phyloP scores from a whole-genome alignment of 1,140 invertebrate genomes.

The Helicoverpa zea region DNA sequence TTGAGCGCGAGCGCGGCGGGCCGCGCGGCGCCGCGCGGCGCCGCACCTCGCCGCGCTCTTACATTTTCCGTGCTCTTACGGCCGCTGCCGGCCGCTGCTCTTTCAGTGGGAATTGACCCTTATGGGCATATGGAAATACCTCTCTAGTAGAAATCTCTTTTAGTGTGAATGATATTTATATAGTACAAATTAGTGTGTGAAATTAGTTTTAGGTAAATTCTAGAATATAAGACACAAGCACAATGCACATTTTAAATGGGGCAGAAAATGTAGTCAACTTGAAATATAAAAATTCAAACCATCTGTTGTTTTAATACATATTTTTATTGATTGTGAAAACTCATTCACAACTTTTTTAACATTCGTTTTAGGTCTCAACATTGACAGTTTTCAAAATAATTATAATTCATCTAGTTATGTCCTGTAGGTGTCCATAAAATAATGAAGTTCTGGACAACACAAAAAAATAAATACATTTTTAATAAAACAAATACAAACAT shows the following conservation, averaged over 20 bases:
- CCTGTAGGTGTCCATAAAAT: neutral
- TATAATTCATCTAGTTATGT: slow-evolving; percentile 1
- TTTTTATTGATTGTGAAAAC: slow-evolving; percentile 18
- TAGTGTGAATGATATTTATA: neutral
- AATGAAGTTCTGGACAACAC: neutral
- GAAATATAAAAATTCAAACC: slow-evolving; percentile 18
- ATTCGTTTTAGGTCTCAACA: slow-evolving; percentile 5
- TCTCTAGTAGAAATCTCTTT: neutral
- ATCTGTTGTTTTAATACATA: slow-evolving; percentile 10
- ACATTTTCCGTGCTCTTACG: too few relatives aligned
- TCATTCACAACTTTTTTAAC: slow-evolving; percentile 1
- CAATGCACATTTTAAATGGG: slow-evolving; percentile 6
- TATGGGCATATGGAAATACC: slow-evolving; percentile 17
- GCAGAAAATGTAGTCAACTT: neutral
- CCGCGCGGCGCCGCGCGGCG: too few relatives aligned
- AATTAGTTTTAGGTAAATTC: neutral
- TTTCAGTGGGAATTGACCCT: too few relatives aligned
- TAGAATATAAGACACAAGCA: neutral
- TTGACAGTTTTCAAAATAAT: neutral
- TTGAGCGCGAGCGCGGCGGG: too few relatives aligned
- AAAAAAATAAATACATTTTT: too few relatives aligned
- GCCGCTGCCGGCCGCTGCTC: too few relatives aligned
- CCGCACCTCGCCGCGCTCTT: too few relatives aligned
- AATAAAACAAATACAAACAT: too few relatives aligned
- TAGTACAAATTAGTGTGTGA: neutral